These are phyloP conservation scores for Pan troglodytes DNA, from an alignment of 2,113 vertebrate species.

Conservation along the genomic window NHGRI_mPanTro3-v2.1_pri NC_072412.2:106925001-106925500, in stretches of 20 bases:
- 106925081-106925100: no score
- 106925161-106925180: no score
- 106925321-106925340: neutral
- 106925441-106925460: neutral
- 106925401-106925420: neutral
- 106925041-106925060: no score
- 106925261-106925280: neutral
- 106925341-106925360: neutral
- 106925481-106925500: neutral
- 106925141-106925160: no score
- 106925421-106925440: slow-evolving; percentile 14
- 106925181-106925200: rapidly evolving
- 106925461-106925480: neutral
- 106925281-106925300: neutral
- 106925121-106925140: no score
- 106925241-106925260: neutral
- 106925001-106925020: no score
- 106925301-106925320: neutral
- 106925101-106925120: no score
- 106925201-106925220: no score
- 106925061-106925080: no score
- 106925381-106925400: neutral
- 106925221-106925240: neutral
- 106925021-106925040: no score
- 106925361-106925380: neutral